A percentile compares a stretch with the other conserved stretches of the same genome.
These are phyloP conservation scores for Promerops cafer DNA, from an alignment of 2,113 vertebrate species.

Conservation along the genomic window DNA sequence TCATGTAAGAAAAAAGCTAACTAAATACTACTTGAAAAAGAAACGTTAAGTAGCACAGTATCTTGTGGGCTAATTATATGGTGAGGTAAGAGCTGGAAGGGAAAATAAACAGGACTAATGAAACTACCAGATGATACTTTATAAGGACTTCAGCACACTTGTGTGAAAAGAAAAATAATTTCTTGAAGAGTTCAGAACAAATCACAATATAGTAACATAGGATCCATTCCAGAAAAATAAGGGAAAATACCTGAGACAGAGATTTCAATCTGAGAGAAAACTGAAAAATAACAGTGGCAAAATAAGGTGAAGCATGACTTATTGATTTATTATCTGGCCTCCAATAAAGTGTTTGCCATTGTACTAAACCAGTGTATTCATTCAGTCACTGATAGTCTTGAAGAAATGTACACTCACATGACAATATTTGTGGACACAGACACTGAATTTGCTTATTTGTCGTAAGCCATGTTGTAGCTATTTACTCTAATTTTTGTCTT, in stretches of 20 bases:
- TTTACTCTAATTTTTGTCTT: neutral
- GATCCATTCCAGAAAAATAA: neutral
- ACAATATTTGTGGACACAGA: neutral
- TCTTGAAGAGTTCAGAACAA: neutral
- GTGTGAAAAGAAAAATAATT: neutral
- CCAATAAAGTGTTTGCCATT: neutral
- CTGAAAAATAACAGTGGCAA: neutral
- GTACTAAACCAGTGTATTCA: neutral
- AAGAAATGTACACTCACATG: neutral
- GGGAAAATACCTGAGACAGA: neutral
- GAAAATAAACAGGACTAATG: constrained; percentile 17
- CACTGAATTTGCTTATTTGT: neutral
- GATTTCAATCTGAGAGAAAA: neutral
- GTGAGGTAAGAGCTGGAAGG: neutral
- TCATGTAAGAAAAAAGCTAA: neutral
- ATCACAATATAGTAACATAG: neutral
- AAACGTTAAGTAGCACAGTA: neutral
- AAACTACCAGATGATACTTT: neutral
- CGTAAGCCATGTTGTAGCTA: neutral
- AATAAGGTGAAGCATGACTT: neutral
- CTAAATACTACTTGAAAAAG: neutral
- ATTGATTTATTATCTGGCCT: neutral
- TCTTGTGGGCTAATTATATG: neutral
- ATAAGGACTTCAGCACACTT: neutral
- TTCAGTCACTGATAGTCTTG: neutral